A percentile compares a stretch with the other conserved stretches of the same genome.
Conservation (phyloP, 2,888 invertebrate species). For the Campoletis raptor region DNA sequence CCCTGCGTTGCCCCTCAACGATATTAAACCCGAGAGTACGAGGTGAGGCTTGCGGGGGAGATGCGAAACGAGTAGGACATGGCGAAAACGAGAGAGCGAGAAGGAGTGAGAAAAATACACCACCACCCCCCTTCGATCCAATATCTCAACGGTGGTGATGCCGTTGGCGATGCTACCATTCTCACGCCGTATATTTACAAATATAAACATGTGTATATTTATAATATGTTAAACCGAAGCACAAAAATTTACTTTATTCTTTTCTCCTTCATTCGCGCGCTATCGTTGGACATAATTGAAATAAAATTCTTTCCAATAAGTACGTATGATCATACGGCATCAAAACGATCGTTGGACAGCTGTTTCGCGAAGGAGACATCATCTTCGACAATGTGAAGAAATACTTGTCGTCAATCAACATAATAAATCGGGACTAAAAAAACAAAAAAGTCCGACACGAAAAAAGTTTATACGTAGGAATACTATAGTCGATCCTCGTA, state of each 20-base stretch:
- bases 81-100: constrained; percentile 16
- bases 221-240: background rate
- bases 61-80: too few relatives aligned
- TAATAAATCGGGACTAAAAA: too few relatives aligned
- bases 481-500: too few relatives aligned
- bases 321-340: too few relatives aligned
- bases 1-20: constrained; percentile 42
- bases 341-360: too few relatives aligned
- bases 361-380: too few relatives aligned
- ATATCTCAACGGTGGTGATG: constrained; percentile 74
- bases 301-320: background rate
- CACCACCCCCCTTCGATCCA: constrained; percentile 75
- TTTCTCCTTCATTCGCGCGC: background rate
- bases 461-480: too few relatives aligned
- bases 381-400: too few relatives aligned
- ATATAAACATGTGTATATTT: background rate
- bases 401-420: too few relatives aligned
- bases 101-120: constrained; percentile 20
- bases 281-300: background rate
- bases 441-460: too few relatives aligned
- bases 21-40: constrained; percentile 67
- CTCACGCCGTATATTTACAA: constrained; percentile 34
- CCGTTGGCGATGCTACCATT: constrained; percentile 66
- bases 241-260: background rate
- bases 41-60: constrained; percentile 54